Conservation (phyloP, 2,113 vertebrate genomes). For the Edolisoma coerulescens region DNA sequence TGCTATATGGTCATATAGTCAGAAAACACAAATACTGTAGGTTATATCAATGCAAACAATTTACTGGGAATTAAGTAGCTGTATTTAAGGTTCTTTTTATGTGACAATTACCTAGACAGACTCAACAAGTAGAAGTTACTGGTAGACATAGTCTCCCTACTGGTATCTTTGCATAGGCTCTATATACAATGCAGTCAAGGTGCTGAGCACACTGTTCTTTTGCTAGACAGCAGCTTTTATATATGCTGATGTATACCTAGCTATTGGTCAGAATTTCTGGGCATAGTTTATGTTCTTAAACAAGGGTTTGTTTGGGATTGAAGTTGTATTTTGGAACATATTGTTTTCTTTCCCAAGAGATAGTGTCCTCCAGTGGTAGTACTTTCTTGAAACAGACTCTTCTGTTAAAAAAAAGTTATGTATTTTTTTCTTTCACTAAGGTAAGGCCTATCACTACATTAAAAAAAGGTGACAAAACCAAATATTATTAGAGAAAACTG, state of each 20-base stretch:
- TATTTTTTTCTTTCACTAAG: background rate
- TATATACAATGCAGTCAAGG: background rate
- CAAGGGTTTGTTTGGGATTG: background rate
- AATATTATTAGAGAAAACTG: background rate
- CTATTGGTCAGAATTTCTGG: background rate
- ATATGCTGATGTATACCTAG: background rate
- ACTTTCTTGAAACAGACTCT: background rate
- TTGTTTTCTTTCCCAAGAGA: background rate
- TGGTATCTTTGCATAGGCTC: background rate
- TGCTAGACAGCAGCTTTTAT: background rate
- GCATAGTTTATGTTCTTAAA: background rate
- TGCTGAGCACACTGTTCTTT: background rate
- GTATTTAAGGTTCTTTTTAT: background rate
- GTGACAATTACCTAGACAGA: background rate
- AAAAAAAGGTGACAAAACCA: background rate
- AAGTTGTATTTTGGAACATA: background rate
- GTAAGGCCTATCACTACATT: background rate
- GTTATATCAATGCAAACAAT: background rate
- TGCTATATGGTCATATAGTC: background rate
- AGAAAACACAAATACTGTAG: background rate
- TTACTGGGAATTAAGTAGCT: background rate
- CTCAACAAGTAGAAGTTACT: background rate
- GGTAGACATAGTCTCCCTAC: background rate
- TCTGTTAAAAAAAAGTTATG: too few relatives aligned
- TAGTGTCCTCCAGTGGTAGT: background rate